Percentiles rank a stretch among this genome's conserved stretches.
Evolutionary conservation across 2,797 vertebrate genomes (phyloP).

Genomic region (Sebastes cheni): DNA sequence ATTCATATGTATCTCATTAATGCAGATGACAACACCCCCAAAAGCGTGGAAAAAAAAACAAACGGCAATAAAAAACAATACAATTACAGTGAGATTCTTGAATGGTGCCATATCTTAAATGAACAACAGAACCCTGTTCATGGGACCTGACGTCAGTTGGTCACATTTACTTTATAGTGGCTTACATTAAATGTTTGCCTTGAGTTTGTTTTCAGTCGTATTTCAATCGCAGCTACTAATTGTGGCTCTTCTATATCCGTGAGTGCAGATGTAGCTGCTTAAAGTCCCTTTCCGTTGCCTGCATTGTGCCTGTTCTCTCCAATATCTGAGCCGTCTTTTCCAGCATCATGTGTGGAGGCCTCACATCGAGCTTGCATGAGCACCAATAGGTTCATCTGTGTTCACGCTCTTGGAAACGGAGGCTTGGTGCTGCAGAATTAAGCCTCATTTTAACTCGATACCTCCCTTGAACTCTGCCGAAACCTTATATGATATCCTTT

Average conservation of each 20-base stretch:
- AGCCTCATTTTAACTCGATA: constrained; percentile 23
- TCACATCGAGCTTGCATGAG: constrained; percentile 3
- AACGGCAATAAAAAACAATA: constrained; percentile 73
- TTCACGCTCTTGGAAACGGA: constrained; percentile 5
- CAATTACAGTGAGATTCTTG: constrained; percentile 47
- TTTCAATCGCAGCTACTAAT: constrained; percentile 69
- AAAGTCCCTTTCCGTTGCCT: constrained; percentile 41
- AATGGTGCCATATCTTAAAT: constrained; percentile 61
- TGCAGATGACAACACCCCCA: constrained; percentile 67
- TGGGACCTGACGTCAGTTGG: constrained; percentile 49
- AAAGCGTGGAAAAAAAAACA: constrained; percentile 59
- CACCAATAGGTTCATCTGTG: not conserved
- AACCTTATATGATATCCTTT: constrained; percentile 8
- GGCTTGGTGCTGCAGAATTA: not conserved
- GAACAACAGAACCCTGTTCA: constrained; percentile 65
- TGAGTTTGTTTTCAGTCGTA: constrained; percentile 57
- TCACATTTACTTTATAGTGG: constrained; percentile 58
- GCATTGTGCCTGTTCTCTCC: constrained; percentile 26
- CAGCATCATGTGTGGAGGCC: constrained; percentile 46
- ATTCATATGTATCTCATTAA: constrained; percentile 73
- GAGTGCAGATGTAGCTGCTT: constrained; percentile 62
- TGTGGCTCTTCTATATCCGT: constrained; percentile 59
- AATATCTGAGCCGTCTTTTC: constrained; percentile 28
- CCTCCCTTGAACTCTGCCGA: constrained; percentile 23
- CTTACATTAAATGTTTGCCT: constrained; percentile 67